Evolutionary conservation across 2,888 invertebrate species (phyloP), one percentile per base, ranked within the genome.

Genomic region (Tholera decimalis): DNA sequence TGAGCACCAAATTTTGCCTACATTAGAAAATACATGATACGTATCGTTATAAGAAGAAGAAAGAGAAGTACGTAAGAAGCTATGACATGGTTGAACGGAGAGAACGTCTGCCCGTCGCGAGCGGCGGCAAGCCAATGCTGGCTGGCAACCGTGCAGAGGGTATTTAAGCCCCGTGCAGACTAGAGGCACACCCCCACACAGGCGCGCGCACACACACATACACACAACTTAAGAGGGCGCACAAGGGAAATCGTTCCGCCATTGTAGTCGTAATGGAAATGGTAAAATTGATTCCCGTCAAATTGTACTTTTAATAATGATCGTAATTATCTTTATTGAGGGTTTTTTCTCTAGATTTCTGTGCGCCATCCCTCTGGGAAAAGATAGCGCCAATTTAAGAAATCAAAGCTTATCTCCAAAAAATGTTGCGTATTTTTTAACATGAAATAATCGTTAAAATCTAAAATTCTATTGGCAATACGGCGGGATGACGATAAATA

Each of bases 1-100:
- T 94, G 94, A 95, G 95, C 95, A 95, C 95, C 95, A 91, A 93
- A 86, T 87, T 90, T 91, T 85, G 85, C 88, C 88, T 82, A 82
- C 82, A 83, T 82, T 91, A 91, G 87, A 92, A 88, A 90, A 89
- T 92, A 91, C 89, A 93, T 95, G 95, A 94, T 95, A 95, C 95
- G 95, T 94, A 88, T 93, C 85, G 90, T 91, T 91, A 89, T 82
- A 88, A 88, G 82, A 89, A 88, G 86, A 84, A 89, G 88, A 85
- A 84, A 84, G 66, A 86, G 86, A 85, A 87, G 84, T 83, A 82
- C 82, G 86, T 84, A 85, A 86, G 83, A 82, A 85, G 85, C 88
- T 91, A 91, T 88, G 90, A 88, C 94, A 94, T 93, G 83, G 83
- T 91, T 87, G 83, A 65, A 65, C 71, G 80, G 82, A 85, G 87